Evolutionary conservation across 2,797 vertebrate genomes (phyloP).

Genomic region (Alca torda): DNA sequence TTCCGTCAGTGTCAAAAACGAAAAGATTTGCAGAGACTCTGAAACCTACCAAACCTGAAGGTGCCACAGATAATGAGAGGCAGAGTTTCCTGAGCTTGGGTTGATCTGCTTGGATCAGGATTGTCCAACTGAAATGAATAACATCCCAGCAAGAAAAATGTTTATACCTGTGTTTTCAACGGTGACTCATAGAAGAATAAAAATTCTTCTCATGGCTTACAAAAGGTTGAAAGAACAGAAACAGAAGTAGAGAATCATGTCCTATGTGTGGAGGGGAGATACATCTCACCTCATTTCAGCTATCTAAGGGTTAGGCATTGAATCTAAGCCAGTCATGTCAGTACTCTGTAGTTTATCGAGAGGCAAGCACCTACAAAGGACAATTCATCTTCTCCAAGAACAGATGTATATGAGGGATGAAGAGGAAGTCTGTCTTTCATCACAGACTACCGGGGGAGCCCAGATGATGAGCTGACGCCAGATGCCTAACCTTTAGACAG

Average conservation of each 20-base stretch:
- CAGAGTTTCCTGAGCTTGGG: not conserved
- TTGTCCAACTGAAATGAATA: not conserved
- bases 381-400: conserved; percentile 30
- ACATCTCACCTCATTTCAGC: not conserved
- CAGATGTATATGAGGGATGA: conserved; percentile 25
- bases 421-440: conserved; percentile 58
- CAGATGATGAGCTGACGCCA: conserved; percentile 34
- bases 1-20: not conserved
- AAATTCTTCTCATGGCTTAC: not conserved
- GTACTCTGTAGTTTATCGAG: not conserved
- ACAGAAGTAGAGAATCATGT: not conserved
- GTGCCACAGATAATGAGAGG: not conserved
- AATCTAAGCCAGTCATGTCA: not conserved
- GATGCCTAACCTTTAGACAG: conserved; percentile 46
- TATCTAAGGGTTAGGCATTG: not conserved
- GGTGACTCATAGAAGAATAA: not conserved
- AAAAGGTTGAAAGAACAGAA: not conserved
- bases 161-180: not conserved
- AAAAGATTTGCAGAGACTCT: not conserved
- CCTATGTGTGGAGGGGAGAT: not conserved
- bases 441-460: conserved; percentile 17
- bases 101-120: not conserved
- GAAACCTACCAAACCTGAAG: not conserved
- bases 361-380: not conserved
- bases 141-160: not conserved